Percentiles rank a stretch among this genome's conserved stretches.
These are phyloP conservation scores for Lasioglossum oenotherae DNA, from an alignment of 2,888 invertebrate genomes.

Conservation along the genomic window DNA sequence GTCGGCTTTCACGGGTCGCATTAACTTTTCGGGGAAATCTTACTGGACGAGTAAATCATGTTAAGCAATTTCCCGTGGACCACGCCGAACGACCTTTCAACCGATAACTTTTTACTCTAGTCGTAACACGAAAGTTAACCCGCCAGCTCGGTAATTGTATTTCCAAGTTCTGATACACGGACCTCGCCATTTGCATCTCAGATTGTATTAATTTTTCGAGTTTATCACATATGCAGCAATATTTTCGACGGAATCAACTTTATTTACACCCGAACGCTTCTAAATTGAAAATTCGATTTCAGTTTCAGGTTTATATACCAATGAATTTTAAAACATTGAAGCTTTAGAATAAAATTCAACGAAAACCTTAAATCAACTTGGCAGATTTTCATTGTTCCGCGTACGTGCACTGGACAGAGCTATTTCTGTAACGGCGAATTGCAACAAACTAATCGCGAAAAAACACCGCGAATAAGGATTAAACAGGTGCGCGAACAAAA, in stretches of 20 bases:
- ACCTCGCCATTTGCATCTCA: background rate
- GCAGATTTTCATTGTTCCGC: background rate
- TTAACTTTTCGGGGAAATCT: slow-evolving; percentile 50
- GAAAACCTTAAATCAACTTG: background rate
- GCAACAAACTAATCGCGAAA: background rate
- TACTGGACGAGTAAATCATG: slow-evolving; percentile 41
- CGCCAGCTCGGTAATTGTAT: background rate
- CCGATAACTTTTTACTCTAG: background rate
- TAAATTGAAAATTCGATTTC: background rate
- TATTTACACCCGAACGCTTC: background rate
- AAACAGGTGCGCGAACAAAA: background rate
- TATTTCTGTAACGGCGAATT: background rate
- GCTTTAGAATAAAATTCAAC: background rate
- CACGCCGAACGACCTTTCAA: slow-evolving; percentile 4
- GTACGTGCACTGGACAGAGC: background rate
- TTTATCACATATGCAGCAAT: too few relatives aligned
- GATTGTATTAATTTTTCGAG: background rate
- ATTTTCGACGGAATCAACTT: too few relatives aligned
- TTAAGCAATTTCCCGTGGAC: slow-evolving; percentile 50
- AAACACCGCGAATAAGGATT: background rate
- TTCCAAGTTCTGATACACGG: background rate
- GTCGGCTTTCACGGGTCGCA: slow-evolving; percentile 49
- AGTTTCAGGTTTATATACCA: background rate
- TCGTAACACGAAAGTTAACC: background rate
- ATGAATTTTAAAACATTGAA: background rate